Evolutionary conservation across 2,888 invertebrate species (phyloP), one percentile per base, ranked within the genome.

Genomic region (Xanthia togata): DNA sequence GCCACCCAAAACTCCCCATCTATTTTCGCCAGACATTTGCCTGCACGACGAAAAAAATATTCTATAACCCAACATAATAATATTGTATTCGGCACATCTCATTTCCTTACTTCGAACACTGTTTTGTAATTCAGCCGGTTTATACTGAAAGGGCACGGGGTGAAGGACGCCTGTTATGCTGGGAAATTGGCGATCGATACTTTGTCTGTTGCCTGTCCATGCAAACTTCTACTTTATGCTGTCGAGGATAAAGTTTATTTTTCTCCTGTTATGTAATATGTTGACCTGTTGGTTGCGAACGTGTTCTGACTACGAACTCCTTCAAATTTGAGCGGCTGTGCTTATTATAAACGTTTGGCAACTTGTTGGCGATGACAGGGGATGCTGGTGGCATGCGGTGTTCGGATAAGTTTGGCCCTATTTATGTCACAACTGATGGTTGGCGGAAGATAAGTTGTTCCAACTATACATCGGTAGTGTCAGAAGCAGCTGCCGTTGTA

Each of bases 161-260:
- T 95, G 95, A 96, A 95, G 95, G 96, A 95, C 96, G 93, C 90
- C 76, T 84, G 90, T 85, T 91, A 90, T 90, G 92, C 90, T 89
- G 89, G 91, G 84, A 88, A 89, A 89, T 89, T 76, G 79, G 64
- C 93, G 95, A 95, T 96, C 96, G 96, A 96, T 96, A 95, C 90
- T 73, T 67, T 70, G 90, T 90, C 88, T 86, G 81, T 85, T 60
- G 60, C 26, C 67, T 72, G 50, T 75, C 31, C 87, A 81, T 77
- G 78, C 89, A 73, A 91, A 90, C 78, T 78, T 75, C 76, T 73
- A 81, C 90, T 86, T 83, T 91, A 83, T 87, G 70, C 23, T 17
- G 12, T 57, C 14, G 14, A 0, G 0, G 0, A 23, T 80, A 87
- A 72, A 85, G 83, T 71, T 70, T 68, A 65, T 65, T 78, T 85